Evolutionary conservation across 2,888 invertebrate genomes (phyloP), one percentile per base, ranked within the genome.

Genomic region (Hypselothyrea guttata): DNA sequence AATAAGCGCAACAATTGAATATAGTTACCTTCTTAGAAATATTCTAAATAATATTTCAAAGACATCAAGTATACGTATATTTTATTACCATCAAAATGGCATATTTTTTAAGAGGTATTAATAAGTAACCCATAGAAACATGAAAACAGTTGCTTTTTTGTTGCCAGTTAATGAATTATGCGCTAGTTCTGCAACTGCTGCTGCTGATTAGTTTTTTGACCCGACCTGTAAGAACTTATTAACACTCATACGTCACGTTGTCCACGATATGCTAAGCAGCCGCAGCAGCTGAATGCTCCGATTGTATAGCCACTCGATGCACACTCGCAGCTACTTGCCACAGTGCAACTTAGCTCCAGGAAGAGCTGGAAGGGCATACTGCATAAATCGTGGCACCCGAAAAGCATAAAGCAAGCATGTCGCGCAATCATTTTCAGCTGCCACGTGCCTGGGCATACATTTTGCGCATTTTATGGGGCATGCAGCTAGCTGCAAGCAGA

Each of bases 381-480:
- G 51, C 78, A 76, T 84, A 76, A 76, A 76, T 76, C 71, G 78
- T 70, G 48, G 71, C 60, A 57, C 78, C 84, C 82, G 47, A 82
- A 77, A 77, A 79, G 76, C 87, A 87, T 86, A 87, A 86, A 87
- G 83, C 85, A 87, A 83, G 83, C 78, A 75, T 87, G 87, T 87
- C 86, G 87, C 86, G 83, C 87, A 81, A 86, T 86, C 87, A 86
- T 87, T 87, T 87, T 86, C 87, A 87, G 87, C 86, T 87, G 86
- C 84, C 78, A 78, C 85, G 85, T 78, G 85, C 78, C 75, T 49
- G 62, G 54, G 85, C 78, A 78, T 78, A 84, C 79, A 78, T 83
- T 78, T 84, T 68, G 75, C 62, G 79, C 83, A 78, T 84, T 78
- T 78, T 78, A 84, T 78, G 77, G 72, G 52, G 65, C 66, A 57